These are phyloP conservation scores for Ficedula albicollis DNA, from an alignment of 2,797 vertebrate species.

Conservation along the genomic window DNA sequence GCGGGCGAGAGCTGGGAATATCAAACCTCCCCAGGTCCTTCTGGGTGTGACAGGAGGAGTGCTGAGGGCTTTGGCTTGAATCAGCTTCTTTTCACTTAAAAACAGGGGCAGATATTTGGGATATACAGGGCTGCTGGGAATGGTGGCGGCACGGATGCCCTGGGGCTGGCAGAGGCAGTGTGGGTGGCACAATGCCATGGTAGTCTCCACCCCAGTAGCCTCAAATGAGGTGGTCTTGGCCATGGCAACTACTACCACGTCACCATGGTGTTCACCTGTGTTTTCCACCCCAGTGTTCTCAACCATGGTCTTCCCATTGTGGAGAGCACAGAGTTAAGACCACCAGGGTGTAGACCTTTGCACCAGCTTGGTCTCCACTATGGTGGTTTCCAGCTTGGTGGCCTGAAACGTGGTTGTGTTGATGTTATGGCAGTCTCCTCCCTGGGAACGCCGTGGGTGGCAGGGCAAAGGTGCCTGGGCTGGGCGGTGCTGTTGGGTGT, in stretches of 20 bases:
- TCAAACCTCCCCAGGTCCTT: fast-evolving
- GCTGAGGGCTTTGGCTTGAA: background rate
- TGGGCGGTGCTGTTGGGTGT: background rate
- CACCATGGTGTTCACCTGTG: too few relatives aligned
- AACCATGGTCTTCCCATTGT: fast-evolving
- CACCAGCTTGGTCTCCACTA: background rate
- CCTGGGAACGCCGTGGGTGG: fast-evolving
- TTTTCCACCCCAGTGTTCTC: background rate
- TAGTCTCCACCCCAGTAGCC: background rate
- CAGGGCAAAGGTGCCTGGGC: background rate
- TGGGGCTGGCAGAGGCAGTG: background rate
- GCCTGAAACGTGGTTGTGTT: fast-evolving
- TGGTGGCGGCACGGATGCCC: fast-evolving
- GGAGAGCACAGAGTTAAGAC: background rate
- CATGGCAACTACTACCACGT: fast-evolving
- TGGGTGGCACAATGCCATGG: background rate
- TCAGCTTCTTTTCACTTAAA: background rate
- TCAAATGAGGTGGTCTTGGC: background rate
- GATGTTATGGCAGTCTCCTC: background rate
- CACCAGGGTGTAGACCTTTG: background rate
- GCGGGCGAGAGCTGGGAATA: fast-evolving
- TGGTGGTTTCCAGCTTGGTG: background rate
- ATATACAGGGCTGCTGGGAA: background rate
- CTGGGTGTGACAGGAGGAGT: background rate
- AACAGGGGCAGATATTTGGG: background rate